phyloP scores from a whole-genome alignment of 1,140 invertebrate species.

The Heterodera carotae region DNA sequence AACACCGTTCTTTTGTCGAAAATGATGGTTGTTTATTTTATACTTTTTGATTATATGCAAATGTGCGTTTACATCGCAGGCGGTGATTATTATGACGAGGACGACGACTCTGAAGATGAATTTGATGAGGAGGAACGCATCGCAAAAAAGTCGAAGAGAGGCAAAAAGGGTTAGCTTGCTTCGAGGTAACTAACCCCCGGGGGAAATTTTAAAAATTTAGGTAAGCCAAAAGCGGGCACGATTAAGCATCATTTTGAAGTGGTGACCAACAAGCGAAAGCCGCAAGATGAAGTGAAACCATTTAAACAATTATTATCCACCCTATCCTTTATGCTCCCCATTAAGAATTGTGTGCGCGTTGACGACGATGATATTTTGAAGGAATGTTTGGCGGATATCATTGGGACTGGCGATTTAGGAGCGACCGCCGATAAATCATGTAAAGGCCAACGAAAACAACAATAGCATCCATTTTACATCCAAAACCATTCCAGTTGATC shows the following conservation, averaged over 20 bases:
- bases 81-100: slow-evolving; percentile 13
- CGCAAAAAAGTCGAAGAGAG: slow-evolving; percentile 38
- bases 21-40: slow-evolving; percentile 36
- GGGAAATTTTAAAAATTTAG: slow-evolving; percentile 32
- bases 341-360: slow-evolving; percentile 33
- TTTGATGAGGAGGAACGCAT: slow-evolving; percentile 12
- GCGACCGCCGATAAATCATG: not conserved
- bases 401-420: not conserved
- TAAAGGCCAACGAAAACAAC: too few relatives aligned
- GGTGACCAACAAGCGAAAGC: slow-evolving; percentile 29
- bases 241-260: slow-evolving; percentile 39
- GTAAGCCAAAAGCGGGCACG: slow-evolving; percentile 32
- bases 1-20: slow-evolving; percentile 37
- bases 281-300: slow-evolving; percentile 35
- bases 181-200: not conserved
- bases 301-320: not conserved
- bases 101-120: slow-evolving; percentile 41
- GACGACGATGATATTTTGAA: slow-evolving; percentile 46
- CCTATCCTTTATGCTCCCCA: not conserved
- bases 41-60: not conserved
- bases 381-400: slow-evolving; percentile 39
- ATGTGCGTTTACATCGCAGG: slow-evolving; percentile 15
- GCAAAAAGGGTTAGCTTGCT: slow-evolving; percentile 31
- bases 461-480: too few relatives aligned
- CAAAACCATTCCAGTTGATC: slow-evolving; percentile 5